Base-by-base conservation (phyloP, 2,888 invertebrate genomes). In the Mythimna loreyi region DNA sequence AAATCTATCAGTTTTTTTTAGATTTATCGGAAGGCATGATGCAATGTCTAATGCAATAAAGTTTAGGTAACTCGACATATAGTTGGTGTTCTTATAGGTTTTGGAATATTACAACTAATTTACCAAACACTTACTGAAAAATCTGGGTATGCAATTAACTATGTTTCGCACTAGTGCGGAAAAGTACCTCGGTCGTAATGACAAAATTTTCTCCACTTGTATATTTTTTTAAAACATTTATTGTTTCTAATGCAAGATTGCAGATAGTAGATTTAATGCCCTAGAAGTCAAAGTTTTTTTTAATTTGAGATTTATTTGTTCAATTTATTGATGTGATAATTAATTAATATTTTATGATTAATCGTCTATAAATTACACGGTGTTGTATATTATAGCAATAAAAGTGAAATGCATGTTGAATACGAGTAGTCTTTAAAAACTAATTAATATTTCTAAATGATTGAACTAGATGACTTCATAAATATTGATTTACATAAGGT, bases 1-100 rank as follows among this genome's bases (percentile, higher is more conserved):
- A 40, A 64, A 65, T 59, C 61, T 77, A 43, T 53, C 36, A 33
- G 45, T 36, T 72, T 62, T 76, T 50, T 61, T 59, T 52, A 40
- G 53, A 30, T 67, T 71, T 23, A 60, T 72, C 52, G 52, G 57
- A 57, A 53, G 57, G 23, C 71, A 43, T 40, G 43, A n/a, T 72
- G 62, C 57, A 58, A 58, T 45, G 60, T 11, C 28, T 64, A 49
- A 28, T 21, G 64, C 50, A 47, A 55, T 25, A 33, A 21, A 25
- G 19, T 57, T 76, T 8, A 30, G 21, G 43, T 56, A 69, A 25
- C 8, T 60, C 43, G 2, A 16, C 1, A 47, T 66, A n/a, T 13
- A 21, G 47, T 11, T 21, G 21, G 21, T 47, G 33, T 73, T 40
- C 19, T 40, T 40, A 16, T 45, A 30, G 7, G n/a, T 53, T 36